A percentile compares a stretch with the other conserved stretches of the same genome.
Conservation (phyloP, 2,113 vertebrate species). For the Mastomys natalensis region DNA sequence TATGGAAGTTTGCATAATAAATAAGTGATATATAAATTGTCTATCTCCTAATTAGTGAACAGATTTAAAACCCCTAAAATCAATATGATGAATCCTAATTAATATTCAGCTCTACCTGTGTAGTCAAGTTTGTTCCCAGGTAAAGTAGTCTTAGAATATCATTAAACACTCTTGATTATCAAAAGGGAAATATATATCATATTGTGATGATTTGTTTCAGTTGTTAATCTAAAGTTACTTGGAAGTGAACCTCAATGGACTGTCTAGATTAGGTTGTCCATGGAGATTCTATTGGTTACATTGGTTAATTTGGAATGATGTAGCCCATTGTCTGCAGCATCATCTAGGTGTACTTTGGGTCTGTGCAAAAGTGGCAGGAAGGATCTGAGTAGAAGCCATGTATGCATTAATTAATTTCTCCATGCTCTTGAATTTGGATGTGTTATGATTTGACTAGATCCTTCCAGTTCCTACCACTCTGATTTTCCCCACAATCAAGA, state of each 20-base stretch:
- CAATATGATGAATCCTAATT: constrained; percentile 32
- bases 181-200: not conserved
- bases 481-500: not conserved
- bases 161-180: not conserved
- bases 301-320: not conserved
- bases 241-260: not conserved
- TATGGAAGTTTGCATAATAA: constrained; percentile 8
- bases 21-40: constrained; percentile 19
- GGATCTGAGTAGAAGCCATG: not conserved
- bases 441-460: not conserved
- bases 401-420: not conserved
- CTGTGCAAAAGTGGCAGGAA: not conserved
- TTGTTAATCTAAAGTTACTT: too few species aligned
- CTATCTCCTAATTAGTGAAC: constrained; percentile 17
- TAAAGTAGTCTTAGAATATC: not conserved
- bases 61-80: constrained; percentile 41
- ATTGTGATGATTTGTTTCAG: not conserved
- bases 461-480: not conserved
- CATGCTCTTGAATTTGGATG: not conserved
- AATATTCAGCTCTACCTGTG: not conserved
- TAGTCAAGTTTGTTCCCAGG: not conserved
- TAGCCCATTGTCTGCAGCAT: not conserved
- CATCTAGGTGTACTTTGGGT: not conserved
- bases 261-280: not conserved
- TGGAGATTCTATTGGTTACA: too few species aligned